Conservation (phyloP, 1,140 invertebrate genomes). For the Zaprionus lachaisei region DNA sequence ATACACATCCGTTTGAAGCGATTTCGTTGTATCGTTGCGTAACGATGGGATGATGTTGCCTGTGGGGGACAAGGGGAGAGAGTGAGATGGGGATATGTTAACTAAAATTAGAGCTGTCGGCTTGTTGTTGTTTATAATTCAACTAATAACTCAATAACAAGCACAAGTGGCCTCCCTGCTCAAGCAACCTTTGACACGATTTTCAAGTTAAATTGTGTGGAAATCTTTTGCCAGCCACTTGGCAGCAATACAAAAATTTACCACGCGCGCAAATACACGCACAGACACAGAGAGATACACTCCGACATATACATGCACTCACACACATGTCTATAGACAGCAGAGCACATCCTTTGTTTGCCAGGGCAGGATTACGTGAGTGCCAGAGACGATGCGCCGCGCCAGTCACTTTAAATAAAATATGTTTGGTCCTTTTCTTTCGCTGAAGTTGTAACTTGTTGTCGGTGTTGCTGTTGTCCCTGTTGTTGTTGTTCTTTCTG, state of each 20-base stretch:
- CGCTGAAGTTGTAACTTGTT: conserved; percentile 23
- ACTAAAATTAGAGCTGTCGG: conserved; percentile 3
- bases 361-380: conserved; percentile 65
- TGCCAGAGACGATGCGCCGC: conserved; percentile 37
- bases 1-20: conserved; percentile 80
- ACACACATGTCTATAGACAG: conserved; percentile 21
- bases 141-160: conserved; percentile 53
- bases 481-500: conserved; percentile 24
- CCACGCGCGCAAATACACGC: conserved; percentile 10
- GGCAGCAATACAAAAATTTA: conserved; percentile 67
- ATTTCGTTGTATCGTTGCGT: conserved; percentile 81
- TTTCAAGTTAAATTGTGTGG: conserved; percentile 80
- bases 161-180: not conserved
- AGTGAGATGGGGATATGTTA: conserved; percentile 1
- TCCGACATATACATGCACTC: not conserved
- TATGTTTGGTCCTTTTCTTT: conserved; percentile 73
- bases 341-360: conserved; percentile 67
- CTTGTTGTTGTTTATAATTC: conserved; percentile 27
- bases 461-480: conserved; percentile 6
- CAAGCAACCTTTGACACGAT: conserved; percentile 63
- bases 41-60: conserved; percentile 78
- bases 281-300: not conserved
- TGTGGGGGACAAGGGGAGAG: conserved; percentile 17
- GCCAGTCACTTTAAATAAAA: conserved; percentile 82
- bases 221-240: conserved; percentile 68